phyloP scores from a whole-genome alignment of 2,888 invertebrate species.

The Eupithecia pulchellata region DNA sequence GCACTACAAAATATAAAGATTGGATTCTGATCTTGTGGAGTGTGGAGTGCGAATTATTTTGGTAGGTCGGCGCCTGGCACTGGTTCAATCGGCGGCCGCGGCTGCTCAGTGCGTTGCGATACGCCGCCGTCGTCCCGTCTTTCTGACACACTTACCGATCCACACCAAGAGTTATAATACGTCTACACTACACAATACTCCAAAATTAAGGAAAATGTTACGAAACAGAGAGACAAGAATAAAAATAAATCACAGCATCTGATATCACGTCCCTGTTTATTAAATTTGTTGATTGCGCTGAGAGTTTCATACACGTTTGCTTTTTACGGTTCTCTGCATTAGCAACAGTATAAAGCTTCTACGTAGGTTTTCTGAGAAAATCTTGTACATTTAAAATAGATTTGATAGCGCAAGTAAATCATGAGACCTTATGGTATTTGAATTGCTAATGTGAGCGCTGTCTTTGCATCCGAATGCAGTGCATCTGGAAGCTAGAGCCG shows the following conservation, averaged over 20 bases:
- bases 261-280: conserved; percentile 30
- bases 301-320: conserved; percentile 27
- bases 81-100: conserved; percentile 66
- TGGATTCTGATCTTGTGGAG: conserved; percentile 54
- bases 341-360: background rate
- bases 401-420: conserved; percentile 53
- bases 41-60: conserved; percentile 77
- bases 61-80: conserved; percentile 76
- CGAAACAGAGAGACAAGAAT: conserved; percentile 47
- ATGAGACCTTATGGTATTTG: conserved; percentile 56
- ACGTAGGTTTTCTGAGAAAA: conserved; percentile 34
- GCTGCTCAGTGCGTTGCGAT: conserved; percentile 53
- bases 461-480: conserved; percentile 41
- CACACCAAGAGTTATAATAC: background rate
- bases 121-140: conserved; percentile 53
- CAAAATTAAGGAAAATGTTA: background rate
- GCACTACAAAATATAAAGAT: conserved; percentile 53
- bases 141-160: conserved; percentile 56
- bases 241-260: conserved; percentile 6
- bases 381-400: conserved; percentile 24
- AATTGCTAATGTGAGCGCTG: conserved; percentile 66
- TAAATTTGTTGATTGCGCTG: conserved; percentile 40
- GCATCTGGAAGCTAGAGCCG: conserved; percentile 25
- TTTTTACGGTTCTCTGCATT: conserved; percentile 27
- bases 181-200: background rate